Conservation (phyloP, 2,113 vertebrate genomes). For the Ophiodon elongatus region DNA sequence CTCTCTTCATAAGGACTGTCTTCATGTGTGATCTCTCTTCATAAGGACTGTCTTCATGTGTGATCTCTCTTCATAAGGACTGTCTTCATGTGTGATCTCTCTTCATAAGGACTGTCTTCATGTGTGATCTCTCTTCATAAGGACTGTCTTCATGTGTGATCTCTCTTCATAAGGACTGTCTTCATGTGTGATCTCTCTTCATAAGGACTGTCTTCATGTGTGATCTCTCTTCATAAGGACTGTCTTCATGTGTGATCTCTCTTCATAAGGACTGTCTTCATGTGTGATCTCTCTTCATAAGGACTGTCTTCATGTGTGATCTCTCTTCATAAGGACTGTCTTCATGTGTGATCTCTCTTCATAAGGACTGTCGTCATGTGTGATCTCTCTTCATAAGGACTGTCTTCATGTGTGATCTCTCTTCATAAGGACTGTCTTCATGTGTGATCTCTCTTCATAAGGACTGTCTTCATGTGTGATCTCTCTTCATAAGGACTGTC, state of each 20-base stretch:
- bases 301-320: too few relatives aligned
- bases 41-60: too few relatives aligned
- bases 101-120: too few relatives aligned
- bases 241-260: too few relatives aligned
- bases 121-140: constrained; percentile 7
- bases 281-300: constrained; percentile 22
- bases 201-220: not conserved
- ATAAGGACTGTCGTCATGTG: not conserved
- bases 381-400: constrained; percentile 24
- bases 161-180: constrained; percentile 25
- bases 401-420: too few relatives aligned
- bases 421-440: not conserved
- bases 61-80: constrained; percentile 2
- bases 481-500: not conserved
- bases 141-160: not conserved
- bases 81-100: constrained; percentile 1
- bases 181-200: too few relatives aligned
- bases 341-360: constrained; percentile 11
- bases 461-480: too few relatives aligned
- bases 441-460: constrained; percentile 22
- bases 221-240: constrained; percentile 24
- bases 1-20: not conserved
- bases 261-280: not conserved
- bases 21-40: constrained; percentile 11
- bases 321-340: not conserved